Percentiles rank a stretch among this genome's conserved stretches.
Evolutionary conservation across 2,113 vertebrate genomes (phyloP).

Genomic region (Rhizomys pruinosus): DNA sequence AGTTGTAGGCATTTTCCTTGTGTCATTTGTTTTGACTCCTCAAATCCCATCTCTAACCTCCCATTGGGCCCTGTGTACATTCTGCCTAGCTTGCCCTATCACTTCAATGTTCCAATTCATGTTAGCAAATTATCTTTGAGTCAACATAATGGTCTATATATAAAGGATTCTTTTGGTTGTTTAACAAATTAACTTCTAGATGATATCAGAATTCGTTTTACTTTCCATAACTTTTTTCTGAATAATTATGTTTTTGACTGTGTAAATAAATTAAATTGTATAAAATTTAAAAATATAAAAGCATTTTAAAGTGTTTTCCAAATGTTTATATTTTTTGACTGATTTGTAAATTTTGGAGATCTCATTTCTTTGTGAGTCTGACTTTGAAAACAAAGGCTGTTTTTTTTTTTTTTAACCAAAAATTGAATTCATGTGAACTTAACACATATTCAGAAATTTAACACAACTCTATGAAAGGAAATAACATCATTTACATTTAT

Average conservation of each 20-base stretch:
- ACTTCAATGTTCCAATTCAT: background rate
- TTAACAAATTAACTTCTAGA: background rate
- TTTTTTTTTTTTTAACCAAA: background rate
- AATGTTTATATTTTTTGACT: background rate
- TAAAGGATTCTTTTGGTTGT: background rate
- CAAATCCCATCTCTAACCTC: background rate
- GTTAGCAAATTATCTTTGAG: background rate
- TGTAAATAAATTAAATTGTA: background rate
- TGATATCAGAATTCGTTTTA: background rate
- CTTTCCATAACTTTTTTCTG: slow-evolving; percentile 1
- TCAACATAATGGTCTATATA: background rate
- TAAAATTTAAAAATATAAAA: background rate
- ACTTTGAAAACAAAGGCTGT: background rate
- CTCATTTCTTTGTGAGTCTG: background rate
- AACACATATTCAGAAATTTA: background rate
- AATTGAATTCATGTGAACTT: background rate
- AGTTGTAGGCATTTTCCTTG: background rate
- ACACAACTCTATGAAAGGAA: too few relatives aligned
- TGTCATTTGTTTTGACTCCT: background rate
- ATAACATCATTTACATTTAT: background rate
- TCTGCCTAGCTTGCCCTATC: background rate
- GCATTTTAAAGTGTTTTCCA: background rate
- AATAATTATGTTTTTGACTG: background rate
- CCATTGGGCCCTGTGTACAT: background rate
- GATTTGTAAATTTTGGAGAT: background rate